These are phyloP conservation scores for Drosophila cardini DNA, from an alignment of 1,140 invertebrate genomes.

Conservation along the genomic window DNA sequence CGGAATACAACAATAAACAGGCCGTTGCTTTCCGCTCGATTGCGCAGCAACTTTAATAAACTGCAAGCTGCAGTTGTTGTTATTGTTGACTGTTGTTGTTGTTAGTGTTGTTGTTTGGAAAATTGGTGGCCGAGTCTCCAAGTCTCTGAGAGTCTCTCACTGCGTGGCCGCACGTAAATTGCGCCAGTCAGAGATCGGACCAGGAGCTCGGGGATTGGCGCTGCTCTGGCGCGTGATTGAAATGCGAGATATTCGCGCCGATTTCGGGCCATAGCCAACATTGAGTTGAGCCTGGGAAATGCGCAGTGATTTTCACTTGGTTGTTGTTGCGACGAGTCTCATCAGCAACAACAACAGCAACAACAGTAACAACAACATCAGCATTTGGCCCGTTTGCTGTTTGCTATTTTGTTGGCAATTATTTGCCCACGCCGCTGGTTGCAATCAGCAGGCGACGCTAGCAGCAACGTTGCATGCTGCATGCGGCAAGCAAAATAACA, in stretches of 20 bases:
- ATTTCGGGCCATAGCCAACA: conserved; percentile 62
- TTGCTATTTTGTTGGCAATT: conserved; percentile 70
- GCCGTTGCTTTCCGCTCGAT: conserved; percentile 71
- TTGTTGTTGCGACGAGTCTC: conserved; percentile 35
- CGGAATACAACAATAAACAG: conserved; percentile 46
- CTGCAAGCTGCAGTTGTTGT: conserved; percentile 64
- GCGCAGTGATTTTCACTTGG: conserved; percentile 61
- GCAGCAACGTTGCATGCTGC: conserved; percentile 58
- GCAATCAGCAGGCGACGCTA: conserved; percentile 58
- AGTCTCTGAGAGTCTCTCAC: conserved; percentile 31
- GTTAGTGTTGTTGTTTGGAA: conserved; percentile 45
- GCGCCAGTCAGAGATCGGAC: conserved; percentile 51
- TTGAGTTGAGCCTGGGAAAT: conserved; percentile 69
- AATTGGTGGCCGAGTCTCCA: conserved; percentile 50
- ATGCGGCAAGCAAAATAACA: conserved; percentile 29
- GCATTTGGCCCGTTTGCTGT: conserved; percentile 47
- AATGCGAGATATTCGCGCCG: conserved; percentile 83
- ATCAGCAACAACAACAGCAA: background rate
- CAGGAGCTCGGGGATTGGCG: conserved; percentile 45
- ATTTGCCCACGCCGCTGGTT: conserved; percentile 68
- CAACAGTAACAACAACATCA: background rate
- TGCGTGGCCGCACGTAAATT: conserved; percentile 77
- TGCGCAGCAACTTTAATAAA: conserved; percentile 80
- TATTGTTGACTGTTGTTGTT: conserved; percentile 42
- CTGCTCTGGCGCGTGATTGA: conserved; percentile 75